A percentile compares a stretch with the other conserved stretches of the same genome.
Conservation (phyloP, 2,888 invertebrate species). For the Mimas tiliae region DNA sequence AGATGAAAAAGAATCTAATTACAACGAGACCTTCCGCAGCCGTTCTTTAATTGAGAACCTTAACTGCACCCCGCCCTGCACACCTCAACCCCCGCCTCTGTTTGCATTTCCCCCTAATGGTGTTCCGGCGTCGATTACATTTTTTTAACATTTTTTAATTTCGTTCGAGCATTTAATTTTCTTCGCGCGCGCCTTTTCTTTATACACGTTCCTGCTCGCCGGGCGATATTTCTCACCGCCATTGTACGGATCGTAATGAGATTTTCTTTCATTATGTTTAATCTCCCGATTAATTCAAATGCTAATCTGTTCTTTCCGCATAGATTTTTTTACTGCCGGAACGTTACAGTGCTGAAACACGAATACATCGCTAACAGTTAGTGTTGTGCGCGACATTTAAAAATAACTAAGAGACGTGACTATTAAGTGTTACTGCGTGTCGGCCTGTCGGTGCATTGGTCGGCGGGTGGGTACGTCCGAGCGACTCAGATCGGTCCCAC, state of each 20-base stretch:
- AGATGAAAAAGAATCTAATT: constrained; percentile 84
- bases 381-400: constrained; percentile 69
- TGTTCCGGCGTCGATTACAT: constrained; percentile 80
- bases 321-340: constrained; percentile 71
- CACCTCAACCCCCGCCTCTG: constrained; percentile 50
- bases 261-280: constrained; percentile 85
- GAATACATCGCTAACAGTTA: constrained; percentile 60
- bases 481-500: constrained; percentile 57
- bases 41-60: constrained; percentile 82
- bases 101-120: constrained; percentile 77
- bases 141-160: constrained; percentile 83
- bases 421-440: constrained; percentile 39
- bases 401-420: constrained; percentile 82
- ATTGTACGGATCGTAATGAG: constrained; percentile 82
- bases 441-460: constrained; percentile 31
- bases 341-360: constrained; percentile 69
- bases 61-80: constrained; percentile 41
- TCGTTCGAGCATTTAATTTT: constrained; percentile 83
- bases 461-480: constrained; percentile 48
- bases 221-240: constrained; percentile 80
- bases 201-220: constrained; percentile 65
- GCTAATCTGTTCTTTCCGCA: constrained; percentile 80
- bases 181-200: constrained; percentile 79
- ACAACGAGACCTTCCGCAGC: constrained; percentile 74
- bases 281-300: constrained; percentile 85